Base-by-base conservation (phyloP, 2,113 vertebrate genomes). In the Sylvia atricapilla region DNA sequence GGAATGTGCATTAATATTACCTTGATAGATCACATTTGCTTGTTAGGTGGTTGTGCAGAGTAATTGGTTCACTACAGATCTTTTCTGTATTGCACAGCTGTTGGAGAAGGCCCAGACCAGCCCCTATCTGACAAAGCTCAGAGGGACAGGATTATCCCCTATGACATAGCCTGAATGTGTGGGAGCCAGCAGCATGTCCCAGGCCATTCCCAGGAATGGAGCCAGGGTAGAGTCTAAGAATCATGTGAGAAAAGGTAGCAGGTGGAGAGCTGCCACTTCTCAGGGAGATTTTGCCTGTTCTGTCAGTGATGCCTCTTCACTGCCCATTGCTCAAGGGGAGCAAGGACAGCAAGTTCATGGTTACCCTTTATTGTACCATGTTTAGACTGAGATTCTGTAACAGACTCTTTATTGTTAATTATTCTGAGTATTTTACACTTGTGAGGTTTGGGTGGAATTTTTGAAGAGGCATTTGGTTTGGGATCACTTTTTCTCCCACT, bases 91-190 rank as follows among this genome's bases (percentile, higher is more conserved):
- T 62, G n/a, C 52, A 84, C 33, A 62, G 3, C 43, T 66, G 22
- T 60, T 66, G 35, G 28, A 73, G 53, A 41, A 81, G 75, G n/a
- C 47, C 43, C 4, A 1, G 28, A 31, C 15, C 22, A 55, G 52
- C 43, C 44, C 15, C 30, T 6, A 10, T 22, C 52, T 73, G 44
- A 16, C 44, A 53, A 50, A 27, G 39, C 33, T 72, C 55, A 46
- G 39, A 81, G 19, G 13, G 44, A 86, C 56, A 77, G 30, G 25
- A 77, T 31, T 19, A 37, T 41, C 27, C 30, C 10, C 47, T 58
- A 1, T 12, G 68, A 77, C 21, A 41, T 2, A 69, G 21, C 17
- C 31, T 52, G 60, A 62, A n/a, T 1, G 0, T 4, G 7, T 2
- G 1, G 14, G 31, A 85, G 39, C 53, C 73, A 55, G 68, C 1